Base-by-base conservation (phyloP, 2,797 vertebrate genomes). In the Acestrorhynchus altus region DNA sequence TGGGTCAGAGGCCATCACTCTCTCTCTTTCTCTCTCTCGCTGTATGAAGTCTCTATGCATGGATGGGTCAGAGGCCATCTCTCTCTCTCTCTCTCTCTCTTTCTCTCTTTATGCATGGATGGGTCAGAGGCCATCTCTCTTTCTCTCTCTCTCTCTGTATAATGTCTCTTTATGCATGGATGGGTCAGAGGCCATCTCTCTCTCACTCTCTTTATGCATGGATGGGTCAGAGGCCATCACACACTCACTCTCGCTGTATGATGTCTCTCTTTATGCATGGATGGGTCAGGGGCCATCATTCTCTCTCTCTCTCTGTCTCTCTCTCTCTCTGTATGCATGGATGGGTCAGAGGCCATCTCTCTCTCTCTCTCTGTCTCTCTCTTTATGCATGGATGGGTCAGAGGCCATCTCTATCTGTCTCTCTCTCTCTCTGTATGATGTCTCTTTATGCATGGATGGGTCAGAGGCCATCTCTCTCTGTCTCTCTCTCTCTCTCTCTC, bases 381-480 rank as follows among this genome's bases (percentile, higher is more conserved):
- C n/a, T n/a, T n/a, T 76, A 71, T 76, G 72, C 60, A 65, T 70
- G 60, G 26, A 44, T 46, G 49, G 76, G 60, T 76, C 78, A 76
- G 28, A 70, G 72, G 78, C 51, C 72, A 71, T 44, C 8, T n/a
- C 2, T 35, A 28, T 39, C 59, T n/a, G 31, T n/a, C 40, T 13
- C 40, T 22, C 5, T 5, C 15, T 31, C 42, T 26, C 64, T 31
- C 16, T 35, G 15, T 35, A 24, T 67, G n/a, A n/a, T n/a, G n/a
- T n/a, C n/a, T n/a, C n/a, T n/a, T n/a, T 76, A 71, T 76, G 72
- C 60, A 65, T 70, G 60, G 26, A 44, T 46, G 49, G 76, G 60
- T 76, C 78, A 76, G 28, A 70, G 72, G 78, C 51, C 72, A 71
- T 44, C 8, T 69, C 28, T 22, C 22, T 54, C 59, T 59, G 18